A percentile compares a stretch with the other conserved stretches of the same genome.
These are phyloP conservation scores for Seriola dumerili DNA, from an alignment of 2,113 vertebrate species.

Conservation along the genomic window DNA sequence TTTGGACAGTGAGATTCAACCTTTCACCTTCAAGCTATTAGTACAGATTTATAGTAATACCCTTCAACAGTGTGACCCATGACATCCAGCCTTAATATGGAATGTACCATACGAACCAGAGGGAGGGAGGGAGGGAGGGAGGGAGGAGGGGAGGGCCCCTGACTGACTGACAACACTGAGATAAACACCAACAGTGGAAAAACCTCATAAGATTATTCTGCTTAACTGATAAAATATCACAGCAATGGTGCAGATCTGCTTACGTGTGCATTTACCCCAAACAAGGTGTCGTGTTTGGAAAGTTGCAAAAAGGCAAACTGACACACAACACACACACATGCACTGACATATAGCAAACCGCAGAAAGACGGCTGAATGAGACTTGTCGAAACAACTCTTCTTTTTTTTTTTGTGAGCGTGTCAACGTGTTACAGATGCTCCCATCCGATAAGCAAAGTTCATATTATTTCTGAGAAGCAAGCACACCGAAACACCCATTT, in stretches of 20 bases:
- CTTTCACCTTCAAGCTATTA: neutral
- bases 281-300: conserved; percentile 54
- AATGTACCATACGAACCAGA: conserved; percentile 22
- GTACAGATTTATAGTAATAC: neutral
- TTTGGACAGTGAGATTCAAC: neutral
- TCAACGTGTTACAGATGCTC: conserved; percentile 60
- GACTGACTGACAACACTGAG: conserved; percentile 51
- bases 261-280: conserved; percentile 72
- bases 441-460: conserved; percentile 73
- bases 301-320: conserved; percentile 46
- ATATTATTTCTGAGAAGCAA: conserved; percentile 84
- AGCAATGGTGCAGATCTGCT: conserved; percentile 76
- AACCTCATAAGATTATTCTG: conserved; percentile 78
- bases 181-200: conserved; percentile 76
- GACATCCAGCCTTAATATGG: conserved; percentile 33
- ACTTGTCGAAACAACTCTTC: conserved; percentile 58
- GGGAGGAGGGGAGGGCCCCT: conserved; percentile 10
- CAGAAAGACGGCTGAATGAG: conserved; percentile 59
- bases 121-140: neutral
- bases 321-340: conserved; percentile 50
- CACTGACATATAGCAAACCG: conserved; percentile 52
- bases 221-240: conserved; percentile 78
- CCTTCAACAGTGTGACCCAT: conserved; percentile 35
- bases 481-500: conserved; percentile 70
- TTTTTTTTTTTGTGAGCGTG: conserved; percentile 40